A percentile compares a stretch with the other conserved stretches of the same genome.
These are phyloP conservation scores for Parnassius orleans DNA, from an alignment of 2,888 invertebrate species.

Conservation along the genomic window DNA sequence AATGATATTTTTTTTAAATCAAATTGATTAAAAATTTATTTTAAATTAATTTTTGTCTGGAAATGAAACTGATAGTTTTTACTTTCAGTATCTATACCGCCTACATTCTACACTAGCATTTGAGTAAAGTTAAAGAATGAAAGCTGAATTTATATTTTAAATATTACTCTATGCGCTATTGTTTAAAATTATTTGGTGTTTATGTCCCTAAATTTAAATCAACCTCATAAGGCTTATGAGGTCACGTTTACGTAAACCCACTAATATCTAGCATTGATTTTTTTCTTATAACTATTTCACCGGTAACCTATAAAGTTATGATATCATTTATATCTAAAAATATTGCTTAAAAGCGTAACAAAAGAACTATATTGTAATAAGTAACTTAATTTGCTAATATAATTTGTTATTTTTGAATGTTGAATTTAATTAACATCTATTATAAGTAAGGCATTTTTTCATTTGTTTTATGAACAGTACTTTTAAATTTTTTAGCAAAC, in stretches of 20 bases:
- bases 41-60: too few relatives aligned
- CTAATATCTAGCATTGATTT: slow-evolving; percentile 43
- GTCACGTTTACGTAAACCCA: slow-evolving; percentile 36
- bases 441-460: slow-evolving; percentile 25
- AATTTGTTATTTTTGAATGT: slow-evolving; percentile 4
- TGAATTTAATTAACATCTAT: slow-evolving; percentile 11
- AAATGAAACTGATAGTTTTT: too few relatives aligned
- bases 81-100: too few relatives aligned
- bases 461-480: slow-evolving; percentile 6
- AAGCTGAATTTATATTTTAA: slow-evolving; percentile 31
- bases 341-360: slow-evolving; percentile 23
- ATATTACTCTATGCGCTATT: slow-evolving; percentile 44
- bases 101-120: slow-evolving; percentile 4
- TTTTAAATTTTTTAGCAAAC: not conserved
- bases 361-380: slow-evolving; percentile 3
- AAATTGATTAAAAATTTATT: too few relatives aligned
- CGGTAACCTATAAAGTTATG: slow-evolving; percentile 28
- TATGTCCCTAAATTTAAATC: slow-evolving; percentile 54
- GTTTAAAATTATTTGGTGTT: slow-evolving; percentile 74
- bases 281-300: slow-evolving; percentile 30
- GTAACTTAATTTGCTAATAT: slow-evolving; percentile 1
- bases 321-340: slow-evolving; percentile 15
- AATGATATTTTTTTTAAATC: not conserved
- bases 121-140: not conserved
- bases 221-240: slow-evolving; percentile 37